Evolutionary conservation across 2,888 invertebrate genomes (phyloP).

Genomic region (Glomeris marginata): DNA sequence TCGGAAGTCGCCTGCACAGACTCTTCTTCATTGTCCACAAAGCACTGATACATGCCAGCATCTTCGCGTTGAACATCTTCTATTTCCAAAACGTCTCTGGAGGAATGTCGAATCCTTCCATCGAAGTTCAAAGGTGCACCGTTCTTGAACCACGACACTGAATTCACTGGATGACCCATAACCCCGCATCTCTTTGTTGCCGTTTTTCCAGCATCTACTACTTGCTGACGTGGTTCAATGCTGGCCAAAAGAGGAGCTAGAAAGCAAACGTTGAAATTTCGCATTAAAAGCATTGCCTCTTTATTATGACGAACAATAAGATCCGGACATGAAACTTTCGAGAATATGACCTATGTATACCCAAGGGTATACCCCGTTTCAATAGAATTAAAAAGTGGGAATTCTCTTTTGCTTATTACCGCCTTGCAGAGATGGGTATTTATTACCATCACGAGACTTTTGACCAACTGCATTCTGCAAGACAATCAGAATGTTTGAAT

Average conservation of each 20-base stretch:
- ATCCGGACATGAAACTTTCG: too few relatives aligned
- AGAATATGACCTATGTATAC: too few relatives aligned
- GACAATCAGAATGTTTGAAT: too few relatives aligned
- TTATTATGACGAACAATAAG: too few relatives aligned
- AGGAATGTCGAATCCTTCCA: slow-evolving; percentile 24
- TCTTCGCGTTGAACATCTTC: slow-evolving; percentile 12
- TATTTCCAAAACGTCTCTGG: slow-evolving; percentile 10
- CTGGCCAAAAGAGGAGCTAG: slow-evolving; percentile 64
- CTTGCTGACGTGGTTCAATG: slow-evolving; percentile 41
- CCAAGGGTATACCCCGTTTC: too few relatives aligned
- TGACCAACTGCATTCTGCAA: too few relatives aligned
- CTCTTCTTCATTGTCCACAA: slow-evolving; percentile 63
- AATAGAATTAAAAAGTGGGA: too few relatives aligned
- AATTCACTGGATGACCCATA: slow-evolving; percentile 64
- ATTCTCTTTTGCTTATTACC: too few relatives aligned
- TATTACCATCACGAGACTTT: too few relatives aligned
- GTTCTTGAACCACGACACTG: slow-evolving; percentile 66
- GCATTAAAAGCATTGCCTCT: too few relatives aligned
- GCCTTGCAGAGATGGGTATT: too few relatives aligned
- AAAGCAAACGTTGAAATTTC: background rate
- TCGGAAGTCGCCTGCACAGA: slow-evolving; percentile 70
- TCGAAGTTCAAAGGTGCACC: slow-evolving; percentile 45
- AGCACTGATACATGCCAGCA: slow-evolving; percentile 16
- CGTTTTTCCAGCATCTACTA: slow-evolving; percentile 69
- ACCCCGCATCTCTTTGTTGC: slow-evolving; percentile 75